Conservation (phyloP, 2,888 invertebrate genomes). For the Tenthredo notha region DNA sequence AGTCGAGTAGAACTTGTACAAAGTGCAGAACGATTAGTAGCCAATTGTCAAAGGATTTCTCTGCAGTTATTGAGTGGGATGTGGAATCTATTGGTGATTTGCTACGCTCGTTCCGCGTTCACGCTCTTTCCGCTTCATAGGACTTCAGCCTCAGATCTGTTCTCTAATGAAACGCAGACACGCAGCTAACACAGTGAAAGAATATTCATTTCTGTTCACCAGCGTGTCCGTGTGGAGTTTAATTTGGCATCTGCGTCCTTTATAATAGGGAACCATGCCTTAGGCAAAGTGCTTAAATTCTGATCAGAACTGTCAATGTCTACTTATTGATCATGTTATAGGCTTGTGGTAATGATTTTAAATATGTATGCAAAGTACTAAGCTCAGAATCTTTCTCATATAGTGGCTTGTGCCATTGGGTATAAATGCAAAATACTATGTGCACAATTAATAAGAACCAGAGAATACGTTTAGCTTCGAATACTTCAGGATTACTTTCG, state of each 20-base stretch:
- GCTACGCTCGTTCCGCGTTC: neutral
- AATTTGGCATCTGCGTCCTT: neutral
- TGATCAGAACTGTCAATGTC: neutral
- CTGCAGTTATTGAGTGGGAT: neutral
- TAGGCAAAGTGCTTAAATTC: neutral
- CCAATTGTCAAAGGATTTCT: neutral
- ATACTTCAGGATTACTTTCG: neutral
- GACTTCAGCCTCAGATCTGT: neutral
- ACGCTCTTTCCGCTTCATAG: neutral
- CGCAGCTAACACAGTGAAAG: neutral
- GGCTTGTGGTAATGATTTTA: neutral
- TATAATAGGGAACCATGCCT: neutral
- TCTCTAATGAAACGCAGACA: constrained; percentile 2
- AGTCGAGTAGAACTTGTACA: neutral
- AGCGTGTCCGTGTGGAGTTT: neutral
- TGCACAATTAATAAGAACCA: neutral
- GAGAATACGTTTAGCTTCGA: neutral
- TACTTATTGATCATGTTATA: neutral
- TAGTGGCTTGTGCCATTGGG: neutral
- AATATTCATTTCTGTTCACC: neutral
- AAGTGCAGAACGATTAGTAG: neutral
- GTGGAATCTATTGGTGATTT: neutral
- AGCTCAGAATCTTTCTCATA: neutral
- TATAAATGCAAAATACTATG: neutral
- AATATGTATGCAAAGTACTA: neutral